These are phyloP conservation scores for Lordiphosa clarofinis DNA, from an alignment of 1,140 invertebrate genomes.

Conservation along the genomic window DNA sequence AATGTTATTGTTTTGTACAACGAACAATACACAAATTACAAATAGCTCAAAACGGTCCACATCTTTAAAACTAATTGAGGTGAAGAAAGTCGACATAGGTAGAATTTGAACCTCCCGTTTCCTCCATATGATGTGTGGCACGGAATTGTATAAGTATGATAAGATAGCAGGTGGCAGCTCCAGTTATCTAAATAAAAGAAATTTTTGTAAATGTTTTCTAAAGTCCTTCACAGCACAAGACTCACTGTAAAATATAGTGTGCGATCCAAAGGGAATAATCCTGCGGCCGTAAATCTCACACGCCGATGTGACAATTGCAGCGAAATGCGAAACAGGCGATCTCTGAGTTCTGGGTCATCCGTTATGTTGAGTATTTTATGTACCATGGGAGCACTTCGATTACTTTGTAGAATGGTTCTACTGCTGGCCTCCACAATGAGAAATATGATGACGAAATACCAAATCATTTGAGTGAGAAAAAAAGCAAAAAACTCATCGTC, in stretches of 20 bases:
- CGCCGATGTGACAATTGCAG: constrained; percentile 66
- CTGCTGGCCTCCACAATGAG: constrained; percentile 73
- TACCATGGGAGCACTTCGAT: constrained; percentile 56
- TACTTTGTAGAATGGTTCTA: constrained; percentile 58
- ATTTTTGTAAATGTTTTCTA: neutral
- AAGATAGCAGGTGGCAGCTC: constrained; percentile 73
- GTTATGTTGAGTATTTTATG: constrained; percentile 75
- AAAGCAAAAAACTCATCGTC: constrained; percentile 76
- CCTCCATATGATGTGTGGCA: constrained; percentile 51
- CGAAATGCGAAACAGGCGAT: constrained; percentile 63
- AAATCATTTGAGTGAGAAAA: constrained; percentile 67
- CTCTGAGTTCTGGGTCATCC: constrained; percentile 60
- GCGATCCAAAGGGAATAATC: constrained; percentile 71
- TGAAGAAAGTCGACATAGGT: too few relatives aligned
- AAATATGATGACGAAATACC: constrained; percentile 75
- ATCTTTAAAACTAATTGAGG: too few relatives aligned
- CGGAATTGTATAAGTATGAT: constrained; percentile 74
- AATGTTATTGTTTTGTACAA: too few relatives aligned
- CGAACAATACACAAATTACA: too few relatives aligned
- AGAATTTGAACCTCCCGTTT: constrained; percentile 14
- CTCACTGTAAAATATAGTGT: constrained; percentile 75
- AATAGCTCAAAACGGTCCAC: too few relatives aligned
- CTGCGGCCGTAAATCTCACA: constrained; percentile 69
- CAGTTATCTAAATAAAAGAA: constrained; percentile 47
- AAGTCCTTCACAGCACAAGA: neutral